A percentile compares a stretch with the other conserved stretches of the same genome.
phyloP scores from a whole-genome alignment of 1,140 invertebrate species.

The Plectrocnemia conspersa region DNA sequence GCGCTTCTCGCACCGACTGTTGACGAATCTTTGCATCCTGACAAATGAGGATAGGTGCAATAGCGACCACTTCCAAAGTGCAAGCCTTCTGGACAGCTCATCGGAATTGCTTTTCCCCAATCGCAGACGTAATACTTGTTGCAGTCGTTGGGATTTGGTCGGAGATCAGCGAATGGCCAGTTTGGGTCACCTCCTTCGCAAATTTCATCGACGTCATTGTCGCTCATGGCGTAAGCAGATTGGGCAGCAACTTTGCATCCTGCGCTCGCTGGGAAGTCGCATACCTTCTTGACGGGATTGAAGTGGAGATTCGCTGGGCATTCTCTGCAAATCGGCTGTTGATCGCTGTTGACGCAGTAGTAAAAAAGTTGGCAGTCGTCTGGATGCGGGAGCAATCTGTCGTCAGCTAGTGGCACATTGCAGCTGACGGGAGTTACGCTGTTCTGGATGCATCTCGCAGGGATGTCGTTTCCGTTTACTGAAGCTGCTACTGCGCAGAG shows the following conservation, averaged over 20 bases:
- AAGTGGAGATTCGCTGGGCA: conserved; percentile 41
- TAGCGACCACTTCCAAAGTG: too few relatives aligned
- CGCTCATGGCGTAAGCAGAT: too few relatives aligned
- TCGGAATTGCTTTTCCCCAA: conserved; percentile 44
- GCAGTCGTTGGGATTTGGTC: conserved; percentile 52
- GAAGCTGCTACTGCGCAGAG: too few relatives aligned
- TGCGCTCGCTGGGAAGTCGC: conserved; percentile 39
- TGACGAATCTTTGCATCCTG: too few relatives aligned
- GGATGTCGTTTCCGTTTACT: conserved; percentile 27
- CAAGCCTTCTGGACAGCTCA: conserved; percentile 49
- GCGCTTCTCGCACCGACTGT: too few relatives aligned
- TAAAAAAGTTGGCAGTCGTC: conserved; percentile 38
- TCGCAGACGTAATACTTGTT: conserved; percentile 57
- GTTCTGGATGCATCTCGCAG: conserved; percentile 28
- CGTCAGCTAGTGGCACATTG: conserved; percentile 11
- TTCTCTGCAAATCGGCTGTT: conserved; percentile 36
- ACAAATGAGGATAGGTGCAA: too few relatives aligned
- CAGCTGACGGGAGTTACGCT: conserved; percentile 25
- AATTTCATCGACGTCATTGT: too few relatives aligned
- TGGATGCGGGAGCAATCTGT: conserved; percentile 35
- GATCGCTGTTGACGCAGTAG: conserved; percentile 30
- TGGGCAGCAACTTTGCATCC: background rate
- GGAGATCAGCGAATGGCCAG: conserved; percentile 19
- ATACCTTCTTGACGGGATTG: conserved; percentile 39
- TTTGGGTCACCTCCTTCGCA: conserved; percentile 2